Base-by-base conservation (phyloP, 2,113 vertebrate species). In the Chitala chitala region DNA sequence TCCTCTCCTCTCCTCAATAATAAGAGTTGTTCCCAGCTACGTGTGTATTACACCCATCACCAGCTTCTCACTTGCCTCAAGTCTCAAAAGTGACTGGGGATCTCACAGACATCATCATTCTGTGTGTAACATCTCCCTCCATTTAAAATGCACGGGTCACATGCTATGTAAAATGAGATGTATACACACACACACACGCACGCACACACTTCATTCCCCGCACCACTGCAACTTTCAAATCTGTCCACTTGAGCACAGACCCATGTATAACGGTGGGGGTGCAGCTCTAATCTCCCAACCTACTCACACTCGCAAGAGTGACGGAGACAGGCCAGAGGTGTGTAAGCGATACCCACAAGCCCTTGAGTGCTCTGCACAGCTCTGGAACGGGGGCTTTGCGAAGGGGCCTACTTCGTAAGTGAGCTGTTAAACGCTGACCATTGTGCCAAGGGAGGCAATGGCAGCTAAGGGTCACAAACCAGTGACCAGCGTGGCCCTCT, bases 201-300 rank as follows among this genome's bases (percentile, higher is more conserved):
- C n/a, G n/a, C n/a, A n/a, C n/a, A n/a, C n/a, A n/a, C n/a, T n/a
- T n/a, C n/a, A n/a, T n/a, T n/a, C n/a, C n/a, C n/a, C 24, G 42
- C 64, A n/a, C 64, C n/a, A 22, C n/a, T 26, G 64, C 64, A 48
- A 9, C 63, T 65, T n/a, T 44, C 22, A 3, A 51, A 51, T 10
- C 46, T 48, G 29, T 33, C 38, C 4, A 20, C 63, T 38, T 22
- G 38, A n/a, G 38, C 8, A n/a, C 29, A 10, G 44, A 20, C n/a
- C n/a, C n/a, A n/a, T n/a, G n/a, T n/a, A n/a, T 66, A 66, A 65
- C 64, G 22, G 64, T 66, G 64, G 22, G 58, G 36, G 36, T 31
- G 26, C 42, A 68, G 26, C 40, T 36, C 53, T 22, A 31, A 26
- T 36, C 61, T n/a, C 38, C 63, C 36, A 15, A 55, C 63, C 31